Evolutionary conservation across 2,888 invertebrate species (phyloP), one percentile per base, ranked within the genome.

Genomic region (Cephus nigrinus): DNA sequence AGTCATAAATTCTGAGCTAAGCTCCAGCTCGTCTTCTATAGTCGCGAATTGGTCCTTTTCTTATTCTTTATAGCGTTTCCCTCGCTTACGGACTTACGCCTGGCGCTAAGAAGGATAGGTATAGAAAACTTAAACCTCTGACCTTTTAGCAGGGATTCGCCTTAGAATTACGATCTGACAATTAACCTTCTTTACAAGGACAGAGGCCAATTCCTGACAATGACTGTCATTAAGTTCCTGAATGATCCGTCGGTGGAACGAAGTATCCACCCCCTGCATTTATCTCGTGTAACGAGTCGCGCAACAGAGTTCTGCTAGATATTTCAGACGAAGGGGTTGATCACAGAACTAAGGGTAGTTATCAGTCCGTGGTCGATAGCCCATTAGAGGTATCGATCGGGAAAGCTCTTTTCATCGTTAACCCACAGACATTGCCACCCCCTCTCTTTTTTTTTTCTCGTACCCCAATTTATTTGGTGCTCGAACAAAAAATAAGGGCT

Each of bases 401-500:
- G 1, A 55, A 55, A 23, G 23, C 23, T 55, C 23, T 55, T 55
- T 55, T 55, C 23, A 9, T 55, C 55, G 1, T 55, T 23, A 55
- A 55, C 23, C 55, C 55, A 55, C 23, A 9, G 40, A 15, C 1
- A 40, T 40, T 40, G 40, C 40, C 5, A 40, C 0, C 40, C 40
- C 15, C 40, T 40, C 15, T 15, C 12, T 15, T 15, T 40, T 40
- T 36, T 5, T 40, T 40, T 40, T 15, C 15, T 40, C 23, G 23
- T 55, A 55, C 2, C 23, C 23, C 23, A 23, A 55, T 23, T 55
- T 23, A 55, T 55, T 55, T 55, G 23, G 9, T 23, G 23, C 23
- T 9, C 15, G 55, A 23, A 40, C 40, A 15, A 40, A 55, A 55
- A 23, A 23, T 55, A 23, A 9, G 55, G 55, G 80, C 74, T 81